phyloP scores from a whole-genome alignment of 2,113 vertebrate genomes.

The Rhagologus leucostigma region DNA sequence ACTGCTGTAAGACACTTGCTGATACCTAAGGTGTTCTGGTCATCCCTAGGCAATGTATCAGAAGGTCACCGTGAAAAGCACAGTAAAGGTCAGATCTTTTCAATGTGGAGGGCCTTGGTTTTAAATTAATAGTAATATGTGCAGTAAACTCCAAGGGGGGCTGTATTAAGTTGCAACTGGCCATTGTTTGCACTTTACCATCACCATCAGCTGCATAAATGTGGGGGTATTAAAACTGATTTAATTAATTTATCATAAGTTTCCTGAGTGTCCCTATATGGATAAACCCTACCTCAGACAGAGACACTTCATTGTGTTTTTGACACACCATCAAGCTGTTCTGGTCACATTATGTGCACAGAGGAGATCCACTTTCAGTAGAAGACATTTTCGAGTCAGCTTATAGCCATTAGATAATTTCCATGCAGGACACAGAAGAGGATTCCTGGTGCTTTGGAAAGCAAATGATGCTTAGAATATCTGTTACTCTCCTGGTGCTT shows the following conservation, averaged over 20 bases:
- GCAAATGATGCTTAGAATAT: not conserved
- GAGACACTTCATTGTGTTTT: not conserved
- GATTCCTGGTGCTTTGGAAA: not conserved
- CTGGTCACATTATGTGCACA: not conserved
- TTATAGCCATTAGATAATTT: not conserved
- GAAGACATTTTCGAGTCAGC: not conserved
- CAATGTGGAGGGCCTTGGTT: not conserved
- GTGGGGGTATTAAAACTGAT: not conserved
- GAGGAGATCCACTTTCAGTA: not conserved
- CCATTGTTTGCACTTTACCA: not conserved
- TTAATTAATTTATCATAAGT: not conserved
- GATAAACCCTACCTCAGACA: not conserved
- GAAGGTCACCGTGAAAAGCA: not conserved
- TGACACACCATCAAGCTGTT: not conserved
- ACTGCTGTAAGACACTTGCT: not conserved
- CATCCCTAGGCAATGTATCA: not conserved
- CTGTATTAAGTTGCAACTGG: not conserved
- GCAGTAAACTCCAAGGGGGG: not conserved
- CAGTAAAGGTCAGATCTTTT: not conserved
- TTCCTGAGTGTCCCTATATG: not conserved
- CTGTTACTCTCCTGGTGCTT: not conserved
- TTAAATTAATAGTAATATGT: not conserved
- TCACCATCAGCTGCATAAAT: not conserved
- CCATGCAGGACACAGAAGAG: not conserved
- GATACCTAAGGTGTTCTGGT: not conserved